Evolutionary conservation across 2,113 vertebrate genomes (phyloP), one percentile per base, ranked within the genome.

Genomic region (Symphodus melops): DNA sequence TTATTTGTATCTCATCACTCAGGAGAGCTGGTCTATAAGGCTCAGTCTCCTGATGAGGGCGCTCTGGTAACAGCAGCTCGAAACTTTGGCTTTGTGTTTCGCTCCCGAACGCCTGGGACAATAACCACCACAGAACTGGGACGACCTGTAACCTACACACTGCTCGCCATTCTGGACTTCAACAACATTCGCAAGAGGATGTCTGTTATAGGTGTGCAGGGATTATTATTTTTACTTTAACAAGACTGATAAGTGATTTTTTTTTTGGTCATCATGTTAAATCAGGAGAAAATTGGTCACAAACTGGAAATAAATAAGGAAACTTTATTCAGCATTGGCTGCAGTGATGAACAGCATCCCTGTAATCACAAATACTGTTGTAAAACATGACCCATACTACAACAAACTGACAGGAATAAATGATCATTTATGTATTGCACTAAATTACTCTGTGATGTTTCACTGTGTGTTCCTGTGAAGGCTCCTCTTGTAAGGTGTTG

Each of bases 151-250:
- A 98, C 95, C 25, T 98, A 98, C 90, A 94, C 96, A 3, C 94
- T 98, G 37, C 93, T 98, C 51, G 95, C 96, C 86, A 98, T 98
- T 79, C 88, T 98, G 81, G 97, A 98, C 91, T 98, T 98, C 92
- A 98, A 97, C 90, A 96, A 98, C 72, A 92, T 96, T 79, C 96
- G 97, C 89, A 98, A 98, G 81, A 94, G 97, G 81, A 98, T 98
- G 97, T 98, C 97, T 0, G 97, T 98, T 71, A 97, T 98, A 9
- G 96, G 97, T 97, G 82, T 85, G 93, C 14, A 57, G 16, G 14
- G 21, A 12, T 49, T 5, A 13, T 25, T 14, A 1, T 36, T 44
- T 53, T 60, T 25, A 62, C 5, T 20, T 62, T 0, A 8, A 37
- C 20, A 48, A 8, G 46, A 48, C 25, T 25, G 25, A 33, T 33